Conservation (phyloP, 2,888 invertebrate species). For the Scaptodrosophila latifasciaeformis region DNA sequence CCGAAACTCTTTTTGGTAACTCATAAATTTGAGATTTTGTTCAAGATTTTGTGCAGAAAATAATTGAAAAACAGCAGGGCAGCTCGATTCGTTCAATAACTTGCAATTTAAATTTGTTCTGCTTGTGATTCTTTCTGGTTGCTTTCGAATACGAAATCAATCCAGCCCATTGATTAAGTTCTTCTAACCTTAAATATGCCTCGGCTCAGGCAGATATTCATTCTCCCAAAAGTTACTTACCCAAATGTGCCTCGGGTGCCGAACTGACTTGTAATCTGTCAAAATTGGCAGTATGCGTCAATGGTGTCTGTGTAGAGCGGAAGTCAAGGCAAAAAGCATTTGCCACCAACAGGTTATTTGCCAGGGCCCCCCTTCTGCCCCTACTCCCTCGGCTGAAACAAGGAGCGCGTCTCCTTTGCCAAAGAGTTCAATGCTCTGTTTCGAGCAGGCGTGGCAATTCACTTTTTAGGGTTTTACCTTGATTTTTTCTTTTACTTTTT, state of each 20-base stretch:
- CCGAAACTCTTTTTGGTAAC: no score
- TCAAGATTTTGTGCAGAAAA: slow-evolving; percentile 36
- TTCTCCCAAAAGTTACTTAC: slow-evolving; percentile 67
- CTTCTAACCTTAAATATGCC: slow-evolving; percentile 21
- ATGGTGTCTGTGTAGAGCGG: slow-evolving; percentile 32
- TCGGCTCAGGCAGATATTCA: slow-evolving; percentile 53
- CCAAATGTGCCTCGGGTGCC: slow-evolving; percentile 25
- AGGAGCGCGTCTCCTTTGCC: background rate
- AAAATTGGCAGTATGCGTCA: slow-evolving; percentile 52
- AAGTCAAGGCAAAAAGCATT: slow-evolving; percentile 52
- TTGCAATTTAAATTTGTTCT: slow-evolving; percentile 16
- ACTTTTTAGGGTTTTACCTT: slow-evolving; percentile 32
- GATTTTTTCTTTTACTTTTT: slow-evolving; percentile 8
- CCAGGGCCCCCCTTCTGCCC: no score
- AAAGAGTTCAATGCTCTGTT: slow-evolving; percentile 48
- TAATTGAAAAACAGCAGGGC: slow-evolving; percentile 65
- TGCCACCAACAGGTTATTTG: slow-evolving; percentile 55
- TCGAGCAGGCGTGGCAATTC: slow-evolving; percentile 40
- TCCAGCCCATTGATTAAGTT: slow-evolving; percentile 54
- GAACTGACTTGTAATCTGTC: slow-evolving; percentile 66
- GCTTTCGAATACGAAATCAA: slow-evolving; percentile 14
- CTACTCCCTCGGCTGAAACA: no score
- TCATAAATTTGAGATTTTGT: background rate
- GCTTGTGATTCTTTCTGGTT: background rate
- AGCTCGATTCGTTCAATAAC: slow-evolving; percentile 22